These are phyloP conservation scores for Gila robusta DNA, from an alignment of 2,797 vertebrate genomes.

Conservation along the genomic window DNA sequence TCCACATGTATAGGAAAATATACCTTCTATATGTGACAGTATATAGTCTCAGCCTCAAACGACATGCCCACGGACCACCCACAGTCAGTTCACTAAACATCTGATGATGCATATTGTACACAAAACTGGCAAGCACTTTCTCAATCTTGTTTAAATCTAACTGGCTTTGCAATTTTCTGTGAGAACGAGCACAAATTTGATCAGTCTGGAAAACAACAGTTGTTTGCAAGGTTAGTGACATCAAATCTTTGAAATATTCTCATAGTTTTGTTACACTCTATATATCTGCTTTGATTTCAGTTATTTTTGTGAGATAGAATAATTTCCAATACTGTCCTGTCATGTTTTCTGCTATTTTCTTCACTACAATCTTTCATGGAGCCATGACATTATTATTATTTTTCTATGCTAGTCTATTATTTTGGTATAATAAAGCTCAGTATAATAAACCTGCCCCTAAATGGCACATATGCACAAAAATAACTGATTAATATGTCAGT, in stretches of 20 bases:
- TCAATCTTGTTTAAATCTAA: neutral
- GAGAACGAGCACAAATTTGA: neutral
- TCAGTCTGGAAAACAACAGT: neutral
- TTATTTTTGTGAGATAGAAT: neutral
- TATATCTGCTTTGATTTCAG: neutral
- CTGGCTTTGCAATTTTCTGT: neutral
- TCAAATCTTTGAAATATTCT: neutral
- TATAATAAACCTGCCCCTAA: neutral
- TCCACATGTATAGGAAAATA: neutral
- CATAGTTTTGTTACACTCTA: neutral
- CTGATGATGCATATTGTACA: neutral
- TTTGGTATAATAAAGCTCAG: neutral
- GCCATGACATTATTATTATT: neutral
- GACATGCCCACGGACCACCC: neutral
- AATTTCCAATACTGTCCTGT: neutral
- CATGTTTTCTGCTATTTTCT: neutral
- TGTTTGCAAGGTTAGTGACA: neutral
- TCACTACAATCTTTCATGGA: neutral
- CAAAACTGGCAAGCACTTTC: constrained; percentile 4
- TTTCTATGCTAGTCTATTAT: neutral
- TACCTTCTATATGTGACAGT: neutral
- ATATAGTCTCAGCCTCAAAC: neutral
- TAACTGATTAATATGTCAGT: neutral
- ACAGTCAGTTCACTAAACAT: neutral
- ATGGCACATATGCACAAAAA: neutral